Base-by-base conservation (phyloP, 2,888 invertebrate species). In the Archips xylosteana region DNA sequence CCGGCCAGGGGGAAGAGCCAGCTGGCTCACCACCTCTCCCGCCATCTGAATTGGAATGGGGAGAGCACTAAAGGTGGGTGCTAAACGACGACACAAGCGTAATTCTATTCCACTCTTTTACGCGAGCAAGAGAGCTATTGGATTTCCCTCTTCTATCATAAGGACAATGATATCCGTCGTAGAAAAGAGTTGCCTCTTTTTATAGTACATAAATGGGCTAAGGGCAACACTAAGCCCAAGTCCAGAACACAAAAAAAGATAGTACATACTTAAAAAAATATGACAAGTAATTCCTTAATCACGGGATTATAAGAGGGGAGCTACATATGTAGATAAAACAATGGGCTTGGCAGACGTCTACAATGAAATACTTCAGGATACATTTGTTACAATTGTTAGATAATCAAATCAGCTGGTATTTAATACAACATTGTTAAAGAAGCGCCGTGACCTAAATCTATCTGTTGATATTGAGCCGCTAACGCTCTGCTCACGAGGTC, bases 1-100 rank as follows among this genome's bases (percentile, higher is more conserved):
- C 99, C 99, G 1, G 99, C 98, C 23, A 95, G 98, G 42, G 99
- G 99, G 76, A 99, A 99, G 94, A 98, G 98, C 69, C 97, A 98
- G 87, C 96, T 99, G 74, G 97, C 98, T 0, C 97, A 97, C 86
- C 97, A 98, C 82, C 95, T 99, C 59, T 96, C 97, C 68, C 95
- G 98, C 75, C 98, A 98, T 85, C 96, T 99, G 73, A 98, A 98
- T 90, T 99, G 98, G 97, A 98, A 97, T 82, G 98, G 98, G 42
- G 97, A 98, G 84, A 96, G 96, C 80, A 97, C 98, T 39, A 96
- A 96, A 96, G 97, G 97, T 97, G 92, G 85, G 61, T 54, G 8
- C 32, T 10, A 12, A 57, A 23, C 9, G 23, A 54, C 8, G 23
- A 54, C 8, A 9, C 2, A 42, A 6, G 42, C 42, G 42, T 42